phyloP scores from a whole-genome alignment of 2,113 vertebrate genomes.

The Scomber colias region DNA sequence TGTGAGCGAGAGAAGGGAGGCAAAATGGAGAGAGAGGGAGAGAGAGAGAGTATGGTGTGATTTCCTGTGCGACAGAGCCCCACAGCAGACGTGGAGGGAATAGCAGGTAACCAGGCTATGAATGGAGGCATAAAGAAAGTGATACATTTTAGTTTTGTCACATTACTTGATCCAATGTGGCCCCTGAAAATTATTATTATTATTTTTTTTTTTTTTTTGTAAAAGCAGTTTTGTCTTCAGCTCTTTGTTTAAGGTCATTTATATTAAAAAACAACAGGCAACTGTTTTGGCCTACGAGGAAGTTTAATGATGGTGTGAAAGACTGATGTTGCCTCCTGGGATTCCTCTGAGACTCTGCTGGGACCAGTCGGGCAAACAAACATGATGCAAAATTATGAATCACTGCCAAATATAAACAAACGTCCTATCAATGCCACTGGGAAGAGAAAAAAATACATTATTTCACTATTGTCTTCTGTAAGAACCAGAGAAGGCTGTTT shows the following conservation, averaged over 20 bases:
- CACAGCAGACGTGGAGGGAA: constrained; percentile 84
- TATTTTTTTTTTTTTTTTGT: neutral
- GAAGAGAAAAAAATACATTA: constrained; percentile 33
- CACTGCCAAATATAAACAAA: constrained; percentile 54
- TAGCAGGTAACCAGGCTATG: constrained; percentile 69
- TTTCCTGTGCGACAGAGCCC: constrained; percentile 86
- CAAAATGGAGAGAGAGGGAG: constrained; percentile 27
- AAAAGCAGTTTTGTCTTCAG: constrained; percentile 6
- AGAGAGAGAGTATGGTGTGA: constrained; percentile 57
- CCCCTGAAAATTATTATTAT: neutral
- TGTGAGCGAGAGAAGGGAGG: constrained; percentile 20
- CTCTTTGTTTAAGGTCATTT: constrained; percentile 5
- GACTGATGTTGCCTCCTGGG: neutral
- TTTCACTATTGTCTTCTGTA: constrained; percentile 36
- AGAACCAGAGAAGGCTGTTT: constrained; percentile 22
- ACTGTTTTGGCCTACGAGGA: neutral
- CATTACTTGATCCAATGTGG: constrained; percentile 9
- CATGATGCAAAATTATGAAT: constrained; percentile 60
- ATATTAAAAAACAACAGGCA: constrained; percentile 12
- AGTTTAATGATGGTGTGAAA: neutral
- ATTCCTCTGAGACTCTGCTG: constrained; percentile 34
- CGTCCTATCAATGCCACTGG: constrained; percentile 36
- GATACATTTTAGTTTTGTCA: constrained; percentile 30
- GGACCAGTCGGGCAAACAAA: constrained; percentile 9
- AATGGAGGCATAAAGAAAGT: constrained; percentile 2